Evolutionary conservation across 2,888 invertebrate genomes (phyloP), one percentile per base, ranked within the genome.

Genomic region (Gandaritis pyraliata): DNA sequence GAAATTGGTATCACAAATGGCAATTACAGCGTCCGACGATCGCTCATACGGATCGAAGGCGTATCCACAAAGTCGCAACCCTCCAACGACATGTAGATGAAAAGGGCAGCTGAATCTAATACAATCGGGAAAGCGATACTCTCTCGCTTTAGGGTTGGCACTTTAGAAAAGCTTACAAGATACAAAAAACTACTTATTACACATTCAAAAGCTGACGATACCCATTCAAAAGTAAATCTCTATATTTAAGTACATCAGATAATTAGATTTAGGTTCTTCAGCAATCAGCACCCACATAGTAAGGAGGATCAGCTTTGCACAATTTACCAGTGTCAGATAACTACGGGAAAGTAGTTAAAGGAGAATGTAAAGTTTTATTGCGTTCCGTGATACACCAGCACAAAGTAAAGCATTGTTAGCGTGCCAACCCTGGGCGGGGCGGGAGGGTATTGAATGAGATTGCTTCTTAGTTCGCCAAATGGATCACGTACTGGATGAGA

Each of bases 401-500:
- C 87, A 86, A 85, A 86, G 86, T 88, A 87, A 87, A 80, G 83
- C 80, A 86, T 85, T 87, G 86, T 86, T 88, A 85, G 85, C 64
- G 62, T 50, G 60, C 61, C 87, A 88, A 74, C 87, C 89, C 88
- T 88, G 65, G 65, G 71, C 74, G 73, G 70, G 77, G 68, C 73
- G 82, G 79, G 82, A 81, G 83, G 88, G 91, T 91, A 92, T 93
- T 93, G 93, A 92, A 93, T 92, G 92, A 92, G 93, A 93, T 93
- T 92, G 92, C 92, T 92, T 92, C 92, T 93, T 92, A 93, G 92
- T 90, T 92, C 90, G 88, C 87, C 92, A 92, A 93, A 93, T 93
- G 93, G 93, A 93, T 93, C 92, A 93, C 93, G 93, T 93, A 93
- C 87, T 87, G 92, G 92, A 93, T 93, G 92, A 92, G 92, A 93